phyloP scores from a whole-genome alignment of 2,888 invertebrate genomes.

The Bugulina stolonifera region DNA sequence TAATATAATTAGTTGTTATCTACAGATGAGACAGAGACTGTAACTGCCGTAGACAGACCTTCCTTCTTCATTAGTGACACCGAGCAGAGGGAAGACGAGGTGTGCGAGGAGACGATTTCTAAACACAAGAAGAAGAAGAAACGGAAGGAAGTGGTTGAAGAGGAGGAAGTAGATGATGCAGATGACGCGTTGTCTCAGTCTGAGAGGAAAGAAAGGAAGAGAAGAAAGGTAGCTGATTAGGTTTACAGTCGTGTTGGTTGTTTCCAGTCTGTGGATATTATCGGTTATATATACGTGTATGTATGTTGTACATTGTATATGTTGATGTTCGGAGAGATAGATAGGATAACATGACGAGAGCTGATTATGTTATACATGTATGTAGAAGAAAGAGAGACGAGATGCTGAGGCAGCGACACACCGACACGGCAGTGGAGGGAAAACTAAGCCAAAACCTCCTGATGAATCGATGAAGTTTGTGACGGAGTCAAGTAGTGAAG shows the following conservation, averaged over 20 bases:
- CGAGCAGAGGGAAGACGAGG: not conserved
- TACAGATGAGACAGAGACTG: not conserved
- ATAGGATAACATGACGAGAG: too few relatives aligned
- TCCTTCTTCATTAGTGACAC: conserved; percentile 16
- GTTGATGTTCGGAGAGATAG: too few relatives aligned
- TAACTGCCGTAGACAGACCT: not conserved
- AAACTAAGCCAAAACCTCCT: conserved; percentile 14
- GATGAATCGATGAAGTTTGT: conserved; percentile 21
- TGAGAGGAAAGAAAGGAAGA: not conserved
- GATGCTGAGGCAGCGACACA: not conserved
- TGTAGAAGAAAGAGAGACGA: not conserved
- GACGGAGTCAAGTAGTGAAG: conserved; percentile 3
- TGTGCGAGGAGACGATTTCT: not conserved
- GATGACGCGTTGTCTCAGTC: not conserved
- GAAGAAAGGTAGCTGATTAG: not conserved
- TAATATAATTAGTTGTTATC: too few relatives aligned
- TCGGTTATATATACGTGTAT: too few relatives aligned
- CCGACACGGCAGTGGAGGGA: not conserved
- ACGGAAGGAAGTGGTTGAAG: not conserved
- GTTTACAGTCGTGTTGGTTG: not conserved
- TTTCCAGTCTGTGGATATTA: too few relatives aligned
- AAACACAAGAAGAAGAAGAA: conserved; percentile 15
- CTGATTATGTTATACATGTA: too few relatives aligned
- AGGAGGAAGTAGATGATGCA: not conserved
- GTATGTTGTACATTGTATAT: too few relatives aligned